These are phyloP conservation scores for Zaprionus capensis DNA, from an alignment of 1,140 invertebrate genomes.

Conservation along the genomic window DNA sequence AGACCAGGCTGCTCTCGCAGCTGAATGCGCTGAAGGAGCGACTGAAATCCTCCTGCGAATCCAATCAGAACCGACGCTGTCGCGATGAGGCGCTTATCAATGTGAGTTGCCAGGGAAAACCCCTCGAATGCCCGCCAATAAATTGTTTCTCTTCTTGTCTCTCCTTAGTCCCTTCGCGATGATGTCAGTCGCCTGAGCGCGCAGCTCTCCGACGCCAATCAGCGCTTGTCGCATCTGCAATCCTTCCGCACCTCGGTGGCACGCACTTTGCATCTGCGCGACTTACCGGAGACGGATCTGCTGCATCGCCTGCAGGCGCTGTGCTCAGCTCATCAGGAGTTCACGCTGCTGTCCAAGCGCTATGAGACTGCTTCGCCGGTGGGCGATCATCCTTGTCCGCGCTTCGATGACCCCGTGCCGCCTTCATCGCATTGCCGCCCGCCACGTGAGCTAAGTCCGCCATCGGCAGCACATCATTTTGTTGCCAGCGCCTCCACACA, in stretches of 20 bases:
- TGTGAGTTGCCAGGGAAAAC: conserved; percentile 82
- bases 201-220: conserved; percentile 88
- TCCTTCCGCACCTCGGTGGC: conserved; percentile 89
- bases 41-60: conserved; percentile 75
- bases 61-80: conserved; percentile 78
- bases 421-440: conserved; percentile 76
- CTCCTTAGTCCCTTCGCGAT: conserved; percentile 86
- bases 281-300: conserved; percentile 80
- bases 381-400: conserved; percentile 80
- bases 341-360: conserved; percentile 87
- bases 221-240: conserved; percentile 89
- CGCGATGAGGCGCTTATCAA: conserved; percentile 88
- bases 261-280: conserved; percentile 86
- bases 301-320: conserved; percentile 81
- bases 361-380: conserved; percentile 84
- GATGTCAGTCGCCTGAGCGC: conserved; percentile 90
- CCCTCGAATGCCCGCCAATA: not conserved
- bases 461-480: conserved; percentile 33
- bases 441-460: conserved; percentile 63
- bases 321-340: conserved; percentile 87
- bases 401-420: conserved; percentile 77
- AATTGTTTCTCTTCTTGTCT: not conserved
- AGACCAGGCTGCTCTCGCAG: conserved; percentile 70
- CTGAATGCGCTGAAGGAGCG: conserved; percentile 74
- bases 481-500: conserved; percentile 23